Percentiles rank a stretch among this genome's conserved stretches.
Evolutionary conservation across 1,140 invertebrate genomes (phyloP).

Genomic region (Atta texana): DNA sequence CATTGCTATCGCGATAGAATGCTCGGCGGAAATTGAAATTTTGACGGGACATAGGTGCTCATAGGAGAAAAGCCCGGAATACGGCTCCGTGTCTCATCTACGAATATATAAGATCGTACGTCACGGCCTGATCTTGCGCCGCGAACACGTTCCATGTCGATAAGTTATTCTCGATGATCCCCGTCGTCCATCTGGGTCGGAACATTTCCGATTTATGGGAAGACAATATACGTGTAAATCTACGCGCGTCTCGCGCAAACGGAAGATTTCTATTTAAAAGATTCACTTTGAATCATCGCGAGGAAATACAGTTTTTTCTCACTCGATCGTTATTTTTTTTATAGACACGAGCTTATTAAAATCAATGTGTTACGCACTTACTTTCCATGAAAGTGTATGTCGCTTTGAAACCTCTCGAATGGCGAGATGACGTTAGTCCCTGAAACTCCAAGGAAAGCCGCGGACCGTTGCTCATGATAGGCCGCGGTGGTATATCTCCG

Average conservation of each 20-base stretch:
- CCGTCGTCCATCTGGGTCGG: conserved; percentile 77
- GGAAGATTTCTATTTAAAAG: neutral
- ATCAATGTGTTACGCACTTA: conserved; percentile 86
- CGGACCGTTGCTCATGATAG: conserved; percentile 96
- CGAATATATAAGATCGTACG: conserved; percentile 76
- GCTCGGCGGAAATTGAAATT: conserved; percentile 83
- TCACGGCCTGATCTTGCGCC: conserved; percentile 73
- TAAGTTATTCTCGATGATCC: conserved; percentile 82
- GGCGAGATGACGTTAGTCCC: conserved; percentile 90
- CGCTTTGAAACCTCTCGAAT: conserved; percentile 94
- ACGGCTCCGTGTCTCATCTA: conserved; percentile 47
- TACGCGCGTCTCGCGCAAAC: neutral
- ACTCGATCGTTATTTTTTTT: neutral
- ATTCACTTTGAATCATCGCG: conserved; percentile 22
- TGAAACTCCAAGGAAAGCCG: conserved; percentile 93
- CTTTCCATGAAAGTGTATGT: conserved; percentile 95
- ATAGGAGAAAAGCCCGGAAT: conserved; percentile 67
- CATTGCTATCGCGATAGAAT: conserved; percentile 79
- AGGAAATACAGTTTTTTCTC: neutral
- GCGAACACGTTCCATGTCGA: conserved; percentile 75
- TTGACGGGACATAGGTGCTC: conserved; percentile 77
- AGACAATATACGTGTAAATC: conserved; percentile 54
- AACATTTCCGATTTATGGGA: conserved; percentile 73
- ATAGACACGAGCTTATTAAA: neutral
- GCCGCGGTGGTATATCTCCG: conserved; percentile 91